A percentile compares a stretch with the other conserved stretches of the same genome.
phyloP scores from a whole-genome alignment of 92 coral and sea anemone genomes.

The Palythoa grandis region DNA sequence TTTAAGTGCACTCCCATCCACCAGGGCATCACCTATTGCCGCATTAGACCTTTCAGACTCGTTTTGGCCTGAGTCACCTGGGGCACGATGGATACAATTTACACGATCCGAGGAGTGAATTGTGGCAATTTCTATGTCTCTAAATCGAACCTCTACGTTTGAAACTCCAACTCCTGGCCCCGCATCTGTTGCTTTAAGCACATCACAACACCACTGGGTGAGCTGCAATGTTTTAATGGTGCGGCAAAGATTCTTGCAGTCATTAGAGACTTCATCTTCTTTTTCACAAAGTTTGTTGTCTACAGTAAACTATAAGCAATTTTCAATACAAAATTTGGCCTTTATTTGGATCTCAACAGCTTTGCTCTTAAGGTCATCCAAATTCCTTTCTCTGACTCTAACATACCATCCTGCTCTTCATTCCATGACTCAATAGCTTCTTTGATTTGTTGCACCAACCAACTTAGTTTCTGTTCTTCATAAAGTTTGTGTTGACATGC shows the following conservation, averaged over 20 bases:
- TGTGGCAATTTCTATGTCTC: conserved; percentile 39
- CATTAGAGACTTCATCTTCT: conserved; percentile 25
- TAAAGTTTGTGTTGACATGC: conserved; percentile 37
- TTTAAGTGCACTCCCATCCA: conserved; percentile 37
- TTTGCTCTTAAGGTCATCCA: conserved; percentile 8
- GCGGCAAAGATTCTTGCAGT: conserved; percentile 18
- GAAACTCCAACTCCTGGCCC: conserved; percentile 58
- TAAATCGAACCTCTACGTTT: conserved; percentile 49
- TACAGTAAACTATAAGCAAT: conserved; percentile 4
- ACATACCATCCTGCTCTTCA: conserved; percentile 8
- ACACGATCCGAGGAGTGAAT: conserved; percentile 10
- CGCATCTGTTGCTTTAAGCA: conserved; percentile 61
- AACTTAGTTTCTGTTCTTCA: conserved; percentile 54
- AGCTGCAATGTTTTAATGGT: conserved; percentile 30
- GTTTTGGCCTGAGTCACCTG: conserved; percentile 38
- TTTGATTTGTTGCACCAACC: conserved; percentile 48
- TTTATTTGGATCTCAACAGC: conserved; percentile 20
- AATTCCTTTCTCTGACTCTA: neutral
- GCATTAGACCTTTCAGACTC: conserved; percentile 47
- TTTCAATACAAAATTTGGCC: neutral
- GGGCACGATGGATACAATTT: conserved; percentile 16
- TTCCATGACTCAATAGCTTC: conserved; percentile 45
- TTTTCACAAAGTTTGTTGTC: conserved; percentile 14
- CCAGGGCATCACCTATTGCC: conserved; percentile 13
- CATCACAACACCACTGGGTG: conserved; percentile 40